These are phyloP conservation scores for Hybognathus amarus DNA, from an alignment of 2,797 vertebrate genomes.

Conservation along the genomic window DNA sequence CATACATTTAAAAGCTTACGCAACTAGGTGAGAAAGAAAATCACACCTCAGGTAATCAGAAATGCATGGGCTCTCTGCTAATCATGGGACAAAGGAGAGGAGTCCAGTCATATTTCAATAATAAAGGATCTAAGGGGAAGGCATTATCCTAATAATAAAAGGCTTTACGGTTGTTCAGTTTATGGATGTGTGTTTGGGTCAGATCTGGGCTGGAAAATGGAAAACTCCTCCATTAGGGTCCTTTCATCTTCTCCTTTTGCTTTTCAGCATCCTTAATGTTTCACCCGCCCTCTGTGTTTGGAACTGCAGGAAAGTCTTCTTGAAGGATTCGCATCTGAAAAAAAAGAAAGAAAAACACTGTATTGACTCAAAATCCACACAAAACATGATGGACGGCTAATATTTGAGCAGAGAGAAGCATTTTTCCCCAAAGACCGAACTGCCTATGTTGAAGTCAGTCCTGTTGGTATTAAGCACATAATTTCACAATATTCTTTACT, in stretches of 20 bases:
- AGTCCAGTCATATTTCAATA: conserved; percentile 65
- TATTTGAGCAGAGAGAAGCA: background rate
- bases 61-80: conserved; percentile 35
- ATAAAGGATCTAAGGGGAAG: conserved; percentile 65
- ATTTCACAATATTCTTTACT: conserved; percentile 1
- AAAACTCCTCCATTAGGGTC: conserved; percentile 49
- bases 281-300: conserved; percentile 35
- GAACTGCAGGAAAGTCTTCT: conserved; percentile 39
- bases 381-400: background rate
- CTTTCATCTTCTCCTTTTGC: conserved; percentile 60
- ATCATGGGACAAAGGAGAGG: conserved; percentile 53
- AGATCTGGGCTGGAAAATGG: conserved; percentile 54
- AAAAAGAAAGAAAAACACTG: background rate
- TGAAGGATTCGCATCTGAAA: background rate
- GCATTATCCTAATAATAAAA: conserved; percentile 63
- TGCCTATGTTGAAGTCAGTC: background rate
- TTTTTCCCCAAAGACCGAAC: background rate
- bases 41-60: conserved; percentile 53
- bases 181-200: conserved; percentile 11
- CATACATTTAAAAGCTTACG: conserved; percentile 14
- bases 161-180: conserved; percentile 36
- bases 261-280: conserved; percentile 46
- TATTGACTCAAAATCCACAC: conserved; percentile 8
- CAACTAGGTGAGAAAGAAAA: conserved; percentile 44
- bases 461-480: background rate